Evolutionary conservation across 2,113 vertebrate species (phyloP).

Genomic region (Silurus glanis): DNA sequence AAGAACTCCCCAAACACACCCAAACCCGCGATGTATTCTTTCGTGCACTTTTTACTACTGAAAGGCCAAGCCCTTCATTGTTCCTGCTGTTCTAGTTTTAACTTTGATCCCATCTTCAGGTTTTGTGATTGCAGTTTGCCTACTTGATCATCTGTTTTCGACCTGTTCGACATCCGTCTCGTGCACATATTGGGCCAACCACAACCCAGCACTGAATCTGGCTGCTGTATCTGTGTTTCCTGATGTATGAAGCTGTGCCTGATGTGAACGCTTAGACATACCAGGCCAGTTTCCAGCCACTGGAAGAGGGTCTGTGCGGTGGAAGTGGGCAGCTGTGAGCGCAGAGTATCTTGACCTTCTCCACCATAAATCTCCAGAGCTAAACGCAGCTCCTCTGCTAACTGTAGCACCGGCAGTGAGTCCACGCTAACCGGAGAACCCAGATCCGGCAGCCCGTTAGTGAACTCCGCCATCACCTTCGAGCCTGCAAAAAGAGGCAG

Average conservation of each 20-base stretch:
- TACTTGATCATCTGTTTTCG: too few species aligned
- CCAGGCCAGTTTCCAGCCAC: constrained; percentile 84
- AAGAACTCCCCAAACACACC: background rate
- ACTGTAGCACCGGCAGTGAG: constrained; percentile 85
- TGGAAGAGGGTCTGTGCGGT: constrained; percentile 78
- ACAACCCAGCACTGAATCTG: background rate
- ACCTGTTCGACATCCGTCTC: too few species aligned
- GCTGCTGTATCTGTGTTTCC: background rate
- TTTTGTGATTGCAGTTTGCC: background rate
- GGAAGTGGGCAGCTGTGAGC: constrained; percentile 79
- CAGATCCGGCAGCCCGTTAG: constrained; percentile 77
- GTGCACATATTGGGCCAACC: too few species aligned
- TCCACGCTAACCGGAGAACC: constrained; percentile 75
- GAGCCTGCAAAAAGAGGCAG: constrained; percentile 73
- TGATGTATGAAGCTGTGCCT: background rate
- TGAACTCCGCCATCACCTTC: constrained; percentile 78
- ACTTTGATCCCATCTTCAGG: background rate
- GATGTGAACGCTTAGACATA: constrained; percentile 66
- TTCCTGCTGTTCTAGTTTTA: background rate
- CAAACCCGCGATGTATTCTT: background rate
- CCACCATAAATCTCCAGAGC: constrained; percentile 82
- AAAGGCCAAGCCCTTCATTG: background rate
- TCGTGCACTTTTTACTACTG: background rate
- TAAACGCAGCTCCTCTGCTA: constrained; percentile 86
- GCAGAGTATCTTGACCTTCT: constrained; percentile 75